Evolutionary conservation across 1,140 invertebrate genomes (phyloP), one percentile per base, ranked within the genome.

Genomic region (Dreissena polymorpha): DNA sequence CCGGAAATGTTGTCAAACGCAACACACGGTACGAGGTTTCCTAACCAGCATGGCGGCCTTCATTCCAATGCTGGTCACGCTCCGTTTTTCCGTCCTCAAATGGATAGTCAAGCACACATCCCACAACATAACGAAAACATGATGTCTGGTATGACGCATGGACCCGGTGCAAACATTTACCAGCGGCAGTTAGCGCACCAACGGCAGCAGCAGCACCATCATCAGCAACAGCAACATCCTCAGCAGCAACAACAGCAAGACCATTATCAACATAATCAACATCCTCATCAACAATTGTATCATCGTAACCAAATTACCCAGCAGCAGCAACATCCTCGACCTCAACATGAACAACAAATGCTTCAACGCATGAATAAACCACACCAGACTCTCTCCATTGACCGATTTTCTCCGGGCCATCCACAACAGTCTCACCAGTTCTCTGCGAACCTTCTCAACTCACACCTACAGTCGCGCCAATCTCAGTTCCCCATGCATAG

Each of bases 191-290:
- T n/a, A 60, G 57, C 16, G 57, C 16, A 5, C 12, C 57, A 18
- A 10, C 16, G 21, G 16, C 57, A 23, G 12, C 57, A 60, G 16
- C 16, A 23, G 6, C 57, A 60, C 18, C 29, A 25, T 12, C 55
- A 73, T 39, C 50, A 74, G 18, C 55, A 57, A 12, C 25, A 72
- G 6, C 18, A 29, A 53, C 25, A 49, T 6, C 70, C 1, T 5
- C 50, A 72, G 49, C 25, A 72, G 8, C 70, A 72, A 49, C 39
- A 29, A n/a, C 70, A 72, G 70, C 18, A 18, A 72, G 3, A 53
- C 1, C 70, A 25, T 16, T 23, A 76, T 55, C n/a, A 63, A 8
- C 73, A 68, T 2, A 16, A 1, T 25, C 29, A 68, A 39, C 18
- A 21, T 18, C 67, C 3, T 16, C 29, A 68, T 7, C 25, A 68